Conservation (phyloP, 2,113 vertebrate species). For the Calonectris borealis region DNA sequence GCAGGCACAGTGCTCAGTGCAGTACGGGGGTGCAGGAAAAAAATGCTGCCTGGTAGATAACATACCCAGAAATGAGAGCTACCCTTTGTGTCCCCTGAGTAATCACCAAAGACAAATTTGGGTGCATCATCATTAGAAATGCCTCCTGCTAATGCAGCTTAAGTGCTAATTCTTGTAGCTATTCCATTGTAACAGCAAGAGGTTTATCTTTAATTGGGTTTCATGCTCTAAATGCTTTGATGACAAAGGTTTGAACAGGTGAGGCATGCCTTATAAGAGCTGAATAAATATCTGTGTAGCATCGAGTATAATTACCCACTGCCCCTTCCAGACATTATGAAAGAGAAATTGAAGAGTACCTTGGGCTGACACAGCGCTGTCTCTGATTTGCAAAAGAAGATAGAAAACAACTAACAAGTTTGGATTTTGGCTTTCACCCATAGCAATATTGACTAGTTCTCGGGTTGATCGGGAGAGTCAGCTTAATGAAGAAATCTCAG, state of each 20-base stretch:
- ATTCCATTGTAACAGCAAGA: constrained; percentile 56
- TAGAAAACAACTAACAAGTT: fast-evolving
- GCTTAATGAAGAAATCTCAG: not conserved
- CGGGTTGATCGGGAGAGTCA: fast-evolving
- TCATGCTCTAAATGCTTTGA: constrained; percentile 69
- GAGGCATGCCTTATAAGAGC: constrained; percentile 39
- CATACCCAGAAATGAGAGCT: not conserved
- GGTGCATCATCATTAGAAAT: constrained; percentile 21
- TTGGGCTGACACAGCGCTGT: not conserved
- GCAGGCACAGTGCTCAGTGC: not conserved
- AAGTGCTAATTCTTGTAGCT: constrained; percentile 69
- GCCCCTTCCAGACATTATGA: not conserved
- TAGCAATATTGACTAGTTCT: not conserved
- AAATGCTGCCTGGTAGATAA: not conserved
- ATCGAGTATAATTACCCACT: not conserved
- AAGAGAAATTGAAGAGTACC: not conserved
- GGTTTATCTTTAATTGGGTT: constrained; percentile 68
- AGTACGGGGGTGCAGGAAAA: not conserved
- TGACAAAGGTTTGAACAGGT: constrained; percentile 66
- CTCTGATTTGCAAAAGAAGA: not conserved
- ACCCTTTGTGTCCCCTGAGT: not conserved
- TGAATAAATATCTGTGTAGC: not conserved
- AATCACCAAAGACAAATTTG: constrained; percentile 47
- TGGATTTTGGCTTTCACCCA: not conserved
- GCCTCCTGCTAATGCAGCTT: constrained; percentile 56